Evolutionary conservation across 2,888 invertebrate genomes (phyloP), one percentile per base, ranked within the genome.

Genomic region (Rhimphoctona megacephalus): DNA sequence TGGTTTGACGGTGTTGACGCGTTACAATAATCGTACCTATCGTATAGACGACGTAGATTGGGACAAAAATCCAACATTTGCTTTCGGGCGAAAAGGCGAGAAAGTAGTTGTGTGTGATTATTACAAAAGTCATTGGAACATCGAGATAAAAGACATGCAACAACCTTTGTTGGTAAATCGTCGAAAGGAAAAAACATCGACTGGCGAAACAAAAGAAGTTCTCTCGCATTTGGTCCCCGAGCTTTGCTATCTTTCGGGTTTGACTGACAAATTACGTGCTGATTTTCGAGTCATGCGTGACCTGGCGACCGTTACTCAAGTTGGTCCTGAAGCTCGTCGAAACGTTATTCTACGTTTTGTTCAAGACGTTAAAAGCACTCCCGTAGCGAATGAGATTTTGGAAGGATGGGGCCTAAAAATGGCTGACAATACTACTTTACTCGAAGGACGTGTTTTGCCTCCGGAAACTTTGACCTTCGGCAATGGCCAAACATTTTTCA

Each of bases 1-100:
- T 1, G 97, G 97, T 0, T 94, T 94, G n/a, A 96, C 97, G 0
- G 97, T 98, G 0, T 95, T 98, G 92, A 98, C 98, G 0, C 95
- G 97, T 0, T 99, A 99, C 92, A 99, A 99, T 93, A 98, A 99
- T 93, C 97, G 97, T 90, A 96, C 97, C 0, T 99, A 99, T 93
- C 94, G 97, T 52, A 96, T 99, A 19, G 98, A 99, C 93, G 98
- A 98, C 87, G 96, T 99, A 39, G 96, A 96, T 19, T 98, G 98
- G 95, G 95, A 96, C 1, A 95, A 96, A 94, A 96, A 94, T 54
- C 99, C 99, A 0, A 92, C 90, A 82, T 96, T 96, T 0, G 96
- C 96, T 0, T 99, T 99, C 92, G 95, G 95, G 64, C 95, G 95
- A 33, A 95, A 95, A 73, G 96, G 95, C 2, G 85, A 92, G 86